phyloP scores from a whole-genome alignment of 1,140 invertebrate genomes.

The Latrodectus geometricus region DNA sequence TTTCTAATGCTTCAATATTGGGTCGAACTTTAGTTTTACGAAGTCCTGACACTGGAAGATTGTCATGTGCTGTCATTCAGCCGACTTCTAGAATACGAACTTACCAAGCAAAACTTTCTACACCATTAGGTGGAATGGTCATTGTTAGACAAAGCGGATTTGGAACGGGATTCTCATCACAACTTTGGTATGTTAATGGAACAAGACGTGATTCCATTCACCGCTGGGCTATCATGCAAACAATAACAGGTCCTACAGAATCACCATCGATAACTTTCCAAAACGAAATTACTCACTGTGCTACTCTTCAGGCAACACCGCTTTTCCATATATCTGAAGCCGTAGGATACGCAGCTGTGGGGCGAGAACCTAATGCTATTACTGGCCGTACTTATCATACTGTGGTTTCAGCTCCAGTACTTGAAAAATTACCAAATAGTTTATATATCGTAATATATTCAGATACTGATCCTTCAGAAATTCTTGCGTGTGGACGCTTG shows the following conservation, averaged over 20 bases:
- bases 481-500: slow-evolving; percentile 86
- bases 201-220: slow-evolving; percentile 61
- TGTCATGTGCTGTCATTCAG: slow-evolving; percentile 63
- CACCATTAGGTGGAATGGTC: slow-evolving; percentile 56
- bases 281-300: slow-evolving; percentile 57
- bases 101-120: slow-evolving; percentile 55
- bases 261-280: slow-evolving; percentile 14
- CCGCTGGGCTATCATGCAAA: slow-evolving; percentile 56
- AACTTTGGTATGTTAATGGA: slow-evolving; percentile 60
- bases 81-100: slow-evolving; percentile 61
- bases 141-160: slow-evolving; percentile 58
- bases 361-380: slow-evolving; percentile 52
- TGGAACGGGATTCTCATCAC: slow-evolving; percentile 59
- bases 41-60: slow-evolving; percentile 59
- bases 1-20: slow-evolving; percentile 59
- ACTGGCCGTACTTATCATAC: slow-evolving; percentile 60
- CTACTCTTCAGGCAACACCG: slow-evolving; percentile 35
- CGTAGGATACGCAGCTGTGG: slow-evolving; percentile 54
- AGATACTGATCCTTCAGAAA: slow-evolving; percentile 79
- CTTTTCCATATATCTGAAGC: slow-evolving; percentile 55
- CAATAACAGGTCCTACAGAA: slow-evolving; percentile 11
- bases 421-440: slow-evolving; percentile 75
- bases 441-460: slow-evolving; percentile 90
- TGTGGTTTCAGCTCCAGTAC: slow-evolving; percentile 7
- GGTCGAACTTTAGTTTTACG: slow-evolving; percentile 64